Evolutionary conservation across 2,888 invertebrate species (phyloP).

Genomic region (Endomychus coccineus): DNA sequence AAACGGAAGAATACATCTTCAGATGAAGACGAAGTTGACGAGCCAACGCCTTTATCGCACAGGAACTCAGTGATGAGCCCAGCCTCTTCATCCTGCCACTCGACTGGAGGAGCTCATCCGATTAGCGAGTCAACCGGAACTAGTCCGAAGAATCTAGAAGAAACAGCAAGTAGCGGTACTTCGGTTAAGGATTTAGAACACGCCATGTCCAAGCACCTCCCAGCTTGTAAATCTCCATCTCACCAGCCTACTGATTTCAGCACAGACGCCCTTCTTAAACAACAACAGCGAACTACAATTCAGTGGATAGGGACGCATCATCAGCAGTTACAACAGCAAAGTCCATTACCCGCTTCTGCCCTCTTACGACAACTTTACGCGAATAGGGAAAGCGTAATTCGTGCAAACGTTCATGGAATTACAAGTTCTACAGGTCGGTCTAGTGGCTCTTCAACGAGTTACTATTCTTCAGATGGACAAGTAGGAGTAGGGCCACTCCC

Average conservation of each 20-base stretch:
- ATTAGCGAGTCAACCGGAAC: constrained; percentile 39
- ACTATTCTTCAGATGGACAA: constrained; percentile 51
- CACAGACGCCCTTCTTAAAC: constrained; percentile 74
- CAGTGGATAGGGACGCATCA: constrained; percentile 90
- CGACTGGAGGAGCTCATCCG: constrained; percentile 50
- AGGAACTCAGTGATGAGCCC: constrained; percentile 50
- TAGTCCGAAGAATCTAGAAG: constrained; percentile 46
- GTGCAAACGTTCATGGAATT: constrained; percentile 70
- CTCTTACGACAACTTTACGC: constrained; percentile 84
- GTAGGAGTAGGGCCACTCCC: constrained; percentile 79
- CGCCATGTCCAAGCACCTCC: constrained; percentile 93
- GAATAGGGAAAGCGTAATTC: constrained; percentile 89
- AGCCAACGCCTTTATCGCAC: constrained; percentile 29
- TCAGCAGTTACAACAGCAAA: constrained; percentile 51
- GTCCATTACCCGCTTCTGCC: constrained; percentile 77
- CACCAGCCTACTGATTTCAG: constrained; percentile 82
- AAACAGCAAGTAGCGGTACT: constrained; percentile 39
- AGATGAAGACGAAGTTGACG: constrained; percentile 48
- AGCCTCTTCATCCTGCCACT: constrained; percentile 58
- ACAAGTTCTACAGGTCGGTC: constrained; percentile 42
- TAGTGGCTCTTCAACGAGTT: constrained; percentile 31
- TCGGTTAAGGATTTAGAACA: constrained; percentile 91
- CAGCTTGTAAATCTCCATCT: constrained; percentile 52
- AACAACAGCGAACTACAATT: constrained; percentile 75
- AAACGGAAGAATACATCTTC: constrained; percentile 56